Evolutionary conservation across 1,140 invertebrate species (phyloP), one percentile per base, ranked within the genome.

Genomic region (Lanistes nyassanus): DNA sequence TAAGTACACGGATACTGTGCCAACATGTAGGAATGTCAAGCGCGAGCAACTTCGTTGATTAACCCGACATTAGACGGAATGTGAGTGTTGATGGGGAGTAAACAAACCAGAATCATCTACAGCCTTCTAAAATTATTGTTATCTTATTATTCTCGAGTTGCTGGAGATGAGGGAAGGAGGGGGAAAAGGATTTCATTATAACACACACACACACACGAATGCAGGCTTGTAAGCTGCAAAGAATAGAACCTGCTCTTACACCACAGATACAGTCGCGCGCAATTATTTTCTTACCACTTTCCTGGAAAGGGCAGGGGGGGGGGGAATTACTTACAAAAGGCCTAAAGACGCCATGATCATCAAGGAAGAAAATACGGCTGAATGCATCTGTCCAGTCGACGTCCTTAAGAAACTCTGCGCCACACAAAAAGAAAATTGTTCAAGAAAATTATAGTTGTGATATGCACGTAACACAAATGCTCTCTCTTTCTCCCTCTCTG

Each of bases 271-370:
- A 55, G 13, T 55, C n/a, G 53, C 53, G 53, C 13, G 53, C 53
- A 55, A 16, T n/a, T 55, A 13, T 55, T 55, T 55, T n/a, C 53
- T n/a, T 55, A 13, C n/a, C 13, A 16, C 13, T 55, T 55, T 55
- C 34, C 4, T 53, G n/a, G n/a, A n/a, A n/a, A n/a, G n/a, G n/a
- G n/a, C n/a, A n/a, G n/a, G n/a, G n/a, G n/a, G n/a, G n/a, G n/a
- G n/a, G n/a, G n/a, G 13, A 7, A 37, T 56, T 26, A 56, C 70
- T 72, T 19, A 72, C 68, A 51, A 70, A 19, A 31, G 70, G 70
- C 60, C 37, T 23, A 55, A 72, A 72, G 1, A 72, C 34, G 4
- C 70, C 70, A 13, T 70, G 23, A 11, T 72, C 70, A 5, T 72
- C 37, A 16, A 72, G 53, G 19, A 72, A 60, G 31, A 72, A 72